These are phyloP conservation scores for Eurystomus glaucurus DNA, from an alignment of 2,797 vertebrate species.

Conservation along the genomic window DNA sequence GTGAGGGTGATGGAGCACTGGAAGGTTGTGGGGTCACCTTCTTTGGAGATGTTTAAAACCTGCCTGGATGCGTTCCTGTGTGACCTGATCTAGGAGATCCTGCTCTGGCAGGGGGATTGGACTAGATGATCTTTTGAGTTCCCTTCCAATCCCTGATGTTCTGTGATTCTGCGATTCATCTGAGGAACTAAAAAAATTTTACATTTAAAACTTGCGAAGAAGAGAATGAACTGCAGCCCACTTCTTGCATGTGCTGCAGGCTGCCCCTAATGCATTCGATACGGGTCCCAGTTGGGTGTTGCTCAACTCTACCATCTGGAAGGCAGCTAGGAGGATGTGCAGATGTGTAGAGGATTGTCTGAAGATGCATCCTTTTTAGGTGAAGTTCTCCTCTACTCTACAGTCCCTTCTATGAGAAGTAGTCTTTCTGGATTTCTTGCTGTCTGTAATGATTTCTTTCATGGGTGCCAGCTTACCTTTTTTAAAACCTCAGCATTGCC, in stretches of 20 bases:
- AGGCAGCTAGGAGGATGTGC: background rate
- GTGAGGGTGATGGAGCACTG: no score
- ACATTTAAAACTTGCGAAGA: background rate
- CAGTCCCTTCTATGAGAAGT: background rate
- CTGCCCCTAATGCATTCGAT: background rate
- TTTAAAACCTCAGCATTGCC: background rate
- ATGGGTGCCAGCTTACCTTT: background rate
- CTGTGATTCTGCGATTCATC: background rate
- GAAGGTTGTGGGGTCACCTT: no score
- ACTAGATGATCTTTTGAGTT: no score
- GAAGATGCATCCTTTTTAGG: rapidly evolving
- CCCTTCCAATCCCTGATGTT: no score
- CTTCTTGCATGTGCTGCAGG: rapidly evolving
- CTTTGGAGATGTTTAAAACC: no score
- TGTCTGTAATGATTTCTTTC: background rate
- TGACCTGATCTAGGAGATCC: no score
- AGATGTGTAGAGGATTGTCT: background rate
- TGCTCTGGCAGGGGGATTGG: no score
- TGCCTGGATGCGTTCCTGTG: no score
- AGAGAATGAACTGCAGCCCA: background rate
- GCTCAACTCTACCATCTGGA: background rate
- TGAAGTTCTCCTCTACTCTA: background rate
- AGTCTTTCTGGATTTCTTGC: background rate
- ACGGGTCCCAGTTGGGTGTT: background rate
- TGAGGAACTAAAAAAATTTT: background rate